Conservation (phyloP, 2,113 vertebrate species). For the Engystomops pustulosus region DNA sequence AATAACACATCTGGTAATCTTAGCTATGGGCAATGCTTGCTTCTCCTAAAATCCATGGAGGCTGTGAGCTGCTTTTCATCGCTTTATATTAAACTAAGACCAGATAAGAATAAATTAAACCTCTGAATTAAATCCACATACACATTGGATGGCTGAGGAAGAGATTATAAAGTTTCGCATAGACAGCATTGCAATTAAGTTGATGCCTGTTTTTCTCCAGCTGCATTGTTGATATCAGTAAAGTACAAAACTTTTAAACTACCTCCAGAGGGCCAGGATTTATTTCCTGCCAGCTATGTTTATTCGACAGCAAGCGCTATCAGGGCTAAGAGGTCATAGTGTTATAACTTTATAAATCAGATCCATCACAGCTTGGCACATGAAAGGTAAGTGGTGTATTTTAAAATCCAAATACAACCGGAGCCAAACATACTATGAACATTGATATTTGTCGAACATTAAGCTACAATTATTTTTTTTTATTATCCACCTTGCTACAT, state of each 20-base stretch:
- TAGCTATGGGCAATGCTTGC: slow-evolving; percentile 49
- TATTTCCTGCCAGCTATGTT: slow-evolving; percentile 22
- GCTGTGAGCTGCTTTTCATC: slow-evolving; percentile 39
- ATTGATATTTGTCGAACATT: background rate
- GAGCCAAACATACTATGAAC: background rate
- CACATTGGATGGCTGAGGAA: slow-evolving; percentile 35
- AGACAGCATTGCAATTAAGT: slow-evolving; percentile 39
- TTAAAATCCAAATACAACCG: background rate
- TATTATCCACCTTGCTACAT: too few relatives aligned
- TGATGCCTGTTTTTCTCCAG: slow-evolving; percentile 13
- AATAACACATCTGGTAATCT: slow-evolving; percentile 50
- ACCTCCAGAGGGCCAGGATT: slow-evolving; percentile 30
- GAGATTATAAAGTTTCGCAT: slow-evolving; percentile 32
- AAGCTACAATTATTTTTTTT: background rate
- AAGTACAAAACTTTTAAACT: slow-evolving; percentile 45
- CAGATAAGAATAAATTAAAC: slow-evolving; percentile 58
- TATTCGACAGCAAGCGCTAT: slow-evolving; percentile 7
- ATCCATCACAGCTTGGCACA: background rate
- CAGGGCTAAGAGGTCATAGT: background rate
- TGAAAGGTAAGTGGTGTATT: background rate
- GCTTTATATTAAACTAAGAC: slow-evolving; percentile 46
- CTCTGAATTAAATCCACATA: slow-evolving; percentile 54
- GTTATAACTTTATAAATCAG: slow-evolving; percentile 25
- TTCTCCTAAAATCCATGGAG: slow-evolving; percentile 41
- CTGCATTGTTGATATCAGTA: slow-evolving; percentile 33